phyloP scores from a whole-genome alignment of 1,140 invertebrate genomes.

The Pseudomyrmex sp. region DNA sequence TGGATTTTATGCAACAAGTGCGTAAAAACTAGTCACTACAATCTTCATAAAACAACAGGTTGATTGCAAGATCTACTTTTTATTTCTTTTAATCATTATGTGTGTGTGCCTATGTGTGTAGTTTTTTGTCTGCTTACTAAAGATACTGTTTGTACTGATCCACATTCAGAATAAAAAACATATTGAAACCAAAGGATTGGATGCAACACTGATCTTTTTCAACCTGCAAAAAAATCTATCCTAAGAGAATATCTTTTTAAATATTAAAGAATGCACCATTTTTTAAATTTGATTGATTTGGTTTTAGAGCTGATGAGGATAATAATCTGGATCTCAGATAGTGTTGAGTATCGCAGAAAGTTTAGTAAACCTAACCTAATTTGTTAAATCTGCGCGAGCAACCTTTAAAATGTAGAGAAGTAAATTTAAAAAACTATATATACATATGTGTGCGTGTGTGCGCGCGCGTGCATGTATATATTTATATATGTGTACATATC shows the following conservation, averaged over 20 bases:
- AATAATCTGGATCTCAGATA: conserved; percentile 33
- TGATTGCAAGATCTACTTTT: conserved; percentile 39
- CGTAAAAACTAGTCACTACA: background rate
- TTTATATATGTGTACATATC: background rate
- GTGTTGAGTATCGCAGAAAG: conserved; percentile 13
- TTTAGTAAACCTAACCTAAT: background rate
- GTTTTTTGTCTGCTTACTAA: conserved; percentile 8
- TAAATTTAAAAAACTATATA: background rate
- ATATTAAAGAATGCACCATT: conserved; percentile 9
- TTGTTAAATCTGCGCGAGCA: background rate
- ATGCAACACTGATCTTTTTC: conserved; percentile 43
- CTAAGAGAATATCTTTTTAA: conserved; percentile 59
- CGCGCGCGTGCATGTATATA: too few species aligned
- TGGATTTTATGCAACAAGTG: conserved; percentile 46
- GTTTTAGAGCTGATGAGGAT: background rate
- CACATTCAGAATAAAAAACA: conserved; percentile 66
- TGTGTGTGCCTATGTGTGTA: background rate
- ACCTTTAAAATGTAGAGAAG: background rate
- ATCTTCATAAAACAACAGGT: conserved; percentile 33
- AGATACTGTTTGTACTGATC: conserved; percentile 44
- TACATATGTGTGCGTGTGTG: too few species aligned
- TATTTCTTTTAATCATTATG: conserved; percentile 30
- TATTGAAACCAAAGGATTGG: conserved; percentile 66
- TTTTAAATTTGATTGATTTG: conserved; percentile 2
- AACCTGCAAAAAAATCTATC: conserved; percentile 66